Evolutionary conservation across 2,797 vertebrate species (phyloP).

Genomic region (Lutjanus argentimaculatus): DNA sequence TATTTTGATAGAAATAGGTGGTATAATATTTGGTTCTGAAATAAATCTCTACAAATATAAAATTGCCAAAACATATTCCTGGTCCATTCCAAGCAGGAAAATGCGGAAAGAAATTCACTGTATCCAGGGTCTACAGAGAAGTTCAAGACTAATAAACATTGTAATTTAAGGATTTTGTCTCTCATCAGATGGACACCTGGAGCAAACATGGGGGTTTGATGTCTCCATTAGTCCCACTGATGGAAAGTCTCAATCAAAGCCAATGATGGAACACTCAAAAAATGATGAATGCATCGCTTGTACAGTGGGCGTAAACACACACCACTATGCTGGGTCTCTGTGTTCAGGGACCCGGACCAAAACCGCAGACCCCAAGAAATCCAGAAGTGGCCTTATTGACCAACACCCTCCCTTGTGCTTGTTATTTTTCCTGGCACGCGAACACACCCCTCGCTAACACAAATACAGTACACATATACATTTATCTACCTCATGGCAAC

Average conservation of each 20-base stretch:
- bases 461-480: conserved; percentile 80
- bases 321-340: conserved; percentile 65
- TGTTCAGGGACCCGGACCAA: conserved; percentile 56
- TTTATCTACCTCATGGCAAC: conserved; percentile 75
- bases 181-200: conserved; percentile 54
- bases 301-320: conserved; percentile 59
- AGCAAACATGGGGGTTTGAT: conserved; percentile 55
- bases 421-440: conserved; percentile 80
- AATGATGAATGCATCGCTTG: conserved; percentile 73
- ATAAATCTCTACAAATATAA: conserved; percentile 18
- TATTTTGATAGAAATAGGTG: not conserved
- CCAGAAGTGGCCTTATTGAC: conserved; percentile 75
- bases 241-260: conserved; percentile 73
- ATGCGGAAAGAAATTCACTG: not conserved
- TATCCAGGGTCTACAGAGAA: not conserved
- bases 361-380: conserved; percentile 77
- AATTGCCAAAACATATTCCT: not conserved
- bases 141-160: conserved; percentile 24
- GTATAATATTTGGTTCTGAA: not conserved
- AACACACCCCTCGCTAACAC: conserved; percentile 77
- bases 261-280: conserved; percentile 52
- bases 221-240: conserved; percentile 39
- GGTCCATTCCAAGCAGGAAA: not conserved
- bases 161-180: conserved; percentile 48
- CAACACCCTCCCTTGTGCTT: conserved; percentile 81